Base-by-base conservation (phyloP, 2,797 vertebrate genomes). In the Discoglossus pictus region DNA sequence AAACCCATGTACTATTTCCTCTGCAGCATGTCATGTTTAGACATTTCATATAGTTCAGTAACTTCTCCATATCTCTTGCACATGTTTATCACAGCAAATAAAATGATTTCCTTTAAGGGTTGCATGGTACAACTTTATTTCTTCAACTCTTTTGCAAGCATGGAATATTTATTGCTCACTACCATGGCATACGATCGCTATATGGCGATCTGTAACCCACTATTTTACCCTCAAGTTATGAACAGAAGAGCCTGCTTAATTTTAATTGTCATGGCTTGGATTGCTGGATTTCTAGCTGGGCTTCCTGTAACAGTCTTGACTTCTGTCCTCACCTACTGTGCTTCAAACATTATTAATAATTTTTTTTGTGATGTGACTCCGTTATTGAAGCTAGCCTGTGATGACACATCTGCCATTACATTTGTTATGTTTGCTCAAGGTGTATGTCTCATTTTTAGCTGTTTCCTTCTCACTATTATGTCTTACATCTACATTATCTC, bases 1-100 rank as follows among this genome's bases (percentile, higher is more conserved):
- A 82, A 80, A 61, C 82, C 80, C 1, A 76, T 83, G 82, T 82
- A 81, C 73, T 80, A 81, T 67, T 80, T 83, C 34, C 70, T 83
- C 46, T 79, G 74, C 48, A 81, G 75, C 59, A 59, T 83, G 50
- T 81, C 82, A 20, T 79, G 79, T 31, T 3, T 79, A 54, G 82
- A 83, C 65, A 82, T 78, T 18, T 79, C 72, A 61, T 82, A 80
- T 56, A 70, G 78, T 63, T 81, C 78, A 0, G 80, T 82, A 38
- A 82, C 82, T 0, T 69, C 79, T 15, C 82, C 82, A 42, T 79
- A 75, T 18, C 12, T 83, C 12, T 61, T 83, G 1, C 65, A 78
- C 6, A 76, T 73, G 6, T 67, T 81, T 15, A 74, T 79, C 71
- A 78, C 76, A 8, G 1, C 8, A 44, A 74, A 31, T 38, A 77